Evolutionary conservation across 1,140 invertebrate genomes (phyloP).

Genomic region (Pygmarrhopalites habei): DNA sequence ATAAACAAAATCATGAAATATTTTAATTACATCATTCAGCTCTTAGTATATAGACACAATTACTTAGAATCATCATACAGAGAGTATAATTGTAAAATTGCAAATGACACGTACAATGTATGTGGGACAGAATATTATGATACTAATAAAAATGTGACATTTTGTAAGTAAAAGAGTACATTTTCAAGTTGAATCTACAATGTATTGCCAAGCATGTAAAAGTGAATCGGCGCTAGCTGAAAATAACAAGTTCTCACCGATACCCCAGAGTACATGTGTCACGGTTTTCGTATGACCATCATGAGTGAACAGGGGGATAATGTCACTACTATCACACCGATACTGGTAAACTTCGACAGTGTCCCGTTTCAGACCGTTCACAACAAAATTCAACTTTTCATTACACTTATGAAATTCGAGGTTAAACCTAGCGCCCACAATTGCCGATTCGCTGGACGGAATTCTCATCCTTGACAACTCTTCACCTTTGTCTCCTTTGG

Average conservation of each 20-base stretch:
- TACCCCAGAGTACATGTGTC: conserved; percentile 26
- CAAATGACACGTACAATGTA: too few relatives aligned
- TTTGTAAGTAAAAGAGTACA: too few relatives aligned
- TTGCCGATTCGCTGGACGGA: too few relatives aligned
- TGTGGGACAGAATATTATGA: too few relatives aligned
- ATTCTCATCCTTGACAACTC: too few relatives aligned
- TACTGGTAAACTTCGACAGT: conserved; percentile 15
- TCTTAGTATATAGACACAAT: too few relatives aligned
- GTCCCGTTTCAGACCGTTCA: conserved; percentile 29
- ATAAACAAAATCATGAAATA: too few relatives aligned
- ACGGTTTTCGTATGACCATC: conserved; percentile 34
- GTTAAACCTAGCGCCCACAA: conserved; percentile 35
- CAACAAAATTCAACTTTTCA: conserved; percentile 20
- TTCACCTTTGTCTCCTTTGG: too few relatives aligned
- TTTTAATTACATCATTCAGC: too few relatives aligned
- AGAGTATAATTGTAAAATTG: too few relatives aligned
- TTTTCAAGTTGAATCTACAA: conserved; percentile 10
- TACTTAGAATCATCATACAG: too few relatives aligned
- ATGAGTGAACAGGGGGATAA: conserved; percentile 24
- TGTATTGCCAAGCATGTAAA: conserved; percentile 38
- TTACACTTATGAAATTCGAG: conserved; percentile 26
- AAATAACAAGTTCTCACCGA: conserved; percentile 24
- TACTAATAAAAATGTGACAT: too few relatives aligned
- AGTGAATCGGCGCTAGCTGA: conserved; percentile 30
- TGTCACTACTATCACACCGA: neutral